phyloP scores from a whole-genome alignment of 2,888 invertebrate genomes.

The Eristalinus sepulchralis region DNA sequence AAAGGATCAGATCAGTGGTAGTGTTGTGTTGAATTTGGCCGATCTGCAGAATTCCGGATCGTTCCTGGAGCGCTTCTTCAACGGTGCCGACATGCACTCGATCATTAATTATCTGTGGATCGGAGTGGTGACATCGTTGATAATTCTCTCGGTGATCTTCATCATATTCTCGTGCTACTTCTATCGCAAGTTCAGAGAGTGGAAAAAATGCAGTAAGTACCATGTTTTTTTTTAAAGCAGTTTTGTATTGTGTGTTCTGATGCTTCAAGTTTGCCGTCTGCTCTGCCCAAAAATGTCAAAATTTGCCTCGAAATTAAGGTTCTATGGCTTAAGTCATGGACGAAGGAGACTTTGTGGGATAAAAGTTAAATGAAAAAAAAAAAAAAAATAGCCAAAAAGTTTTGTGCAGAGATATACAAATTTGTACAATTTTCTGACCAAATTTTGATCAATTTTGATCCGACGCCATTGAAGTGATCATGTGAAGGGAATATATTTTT shows the following conservation, averaged over 20 bases:
- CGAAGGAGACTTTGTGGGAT: too few species aligned
- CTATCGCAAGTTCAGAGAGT: slow-evolving; percentile 80
- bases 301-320: not conserved
- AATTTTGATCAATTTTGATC: too few species aligned
- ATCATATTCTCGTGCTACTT: slow-evolving; percentile 80
- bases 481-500: too few species aligned
- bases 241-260: not conserved
- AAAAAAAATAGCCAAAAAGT: too few species aligned
- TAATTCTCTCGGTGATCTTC: slow-evolving; percentile 79
- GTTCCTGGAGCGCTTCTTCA: slow-evolving; percentile 76
- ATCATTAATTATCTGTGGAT: slow-evolving; percentile 80
- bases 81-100: slow-evolving; percentile 79
- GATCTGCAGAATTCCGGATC: slow-evolving; percentile 74
- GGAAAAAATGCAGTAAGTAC: slow-evolving; percentile 81
- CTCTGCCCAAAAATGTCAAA: not conserved
- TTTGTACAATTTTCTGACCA: too few species aligned
- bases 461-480: too few species aligned
- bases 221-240: not conserved
- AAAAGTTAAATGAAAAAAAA: too few species aligned
- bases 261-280: not conserved
- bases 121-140: slow-evolving; percentile 79
- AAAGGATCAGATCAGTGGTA: slow-evolving; percentile 78
- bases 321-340: too few species aligned
- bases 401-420: too few species aligned
- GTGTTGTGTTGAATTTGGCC: slow-evolving; percentile 78